Conservation (phyloP, 2,888 invertebrate species). For the Tipula helvola region DNA sequence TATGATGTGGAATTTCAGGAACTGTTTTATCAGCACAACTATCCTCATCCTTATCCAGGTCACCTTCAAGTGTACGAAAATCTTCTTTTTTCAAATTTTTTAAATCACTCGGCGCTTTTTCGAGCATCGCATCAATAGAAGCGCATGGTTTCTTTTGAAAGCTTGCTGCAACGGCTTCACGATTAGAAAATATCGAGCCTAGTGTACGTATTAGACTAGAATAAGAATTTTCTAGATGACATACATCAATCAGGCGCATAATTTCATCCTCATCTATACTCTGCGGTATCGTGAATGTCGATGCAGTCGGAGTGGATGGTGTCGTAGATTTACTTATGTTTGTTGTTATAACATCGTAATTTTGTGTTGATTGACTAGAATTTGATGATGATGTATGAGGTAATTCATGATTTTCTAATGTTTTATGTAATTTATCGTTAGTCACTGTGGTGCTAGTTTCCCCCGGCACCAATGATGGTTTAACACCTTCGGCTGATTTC, state of each 20-base stretch:
- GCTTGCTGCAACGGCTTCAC: slow-evolving; percentile 58
- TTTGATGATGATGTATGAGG: slow-evolving; percentile 1
- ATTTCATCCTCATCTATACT: slow-evolving; percentile 56
- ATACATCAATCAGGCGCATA: slow-evolving; percentile 59
- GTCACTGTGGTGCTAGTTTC: background rate
- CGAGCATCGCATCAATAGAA: slow-evolving; percentile 39
- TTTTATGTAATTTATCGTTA: background rate
- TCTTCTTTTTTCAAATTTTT: slow-evolving; percentile 54
- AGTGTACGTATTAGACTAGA: slow-evolving; percentile 61
- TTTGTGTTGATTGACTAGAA: slow-evolving; percentile 5
- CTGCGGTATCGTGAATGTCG: slow-evolving; percentile 12
- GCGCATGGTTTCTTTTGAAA: slow-evolving; percentile 44
- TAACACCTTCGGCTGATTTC: background rate
- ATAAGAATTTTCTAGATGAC: slow-evolving; percentile 53
- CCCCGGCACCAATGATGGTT: background rate
- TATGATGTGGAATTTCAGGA: slow-evolving; percentile 19
- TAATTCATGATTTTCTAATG: background rate
- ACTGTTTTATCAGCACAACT: slow-evolving; percentile 38
- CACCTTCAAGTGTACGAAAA: slow-evolving; percentile 57
- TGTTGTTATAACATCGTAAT: background rate
- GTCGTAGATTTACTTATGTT: background rate
- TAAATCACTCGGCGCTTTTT: slow-evolving; percentile 41
- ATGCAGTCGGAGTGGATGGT: slow-evolving; percentile 4
- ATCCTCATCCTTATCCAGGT: slow-evolving; percentile 81
- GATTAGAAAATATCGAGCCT: slow-evolving; percentile 60